Evolutionary conservation across 2,113 vertebrate species (phyloP).

Genomic region (Gymnorhina tibicen): DNA sequence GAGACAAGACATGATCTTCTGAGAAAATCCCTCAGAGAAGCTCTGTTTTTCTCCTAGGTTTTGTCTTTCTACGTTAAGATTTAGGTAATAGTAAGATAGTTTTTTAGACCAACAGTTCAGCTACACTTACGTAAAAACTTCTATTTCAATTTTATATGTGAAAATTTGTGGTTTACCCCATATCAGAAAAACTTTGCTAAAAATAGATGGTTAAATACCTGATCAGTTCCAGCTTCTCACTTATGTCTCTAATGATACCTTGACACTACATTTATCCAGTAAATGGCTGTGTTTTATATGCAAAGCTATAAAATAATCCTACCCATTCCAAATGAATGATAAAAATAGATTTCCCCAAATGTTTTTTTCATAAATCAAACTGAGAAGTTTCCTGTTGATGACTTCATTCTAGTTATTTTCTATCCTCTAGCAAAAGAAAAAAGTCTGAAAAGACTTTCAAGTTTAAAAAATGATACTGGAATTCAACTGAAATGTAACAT

Average conservation of each 20-base stretch:
- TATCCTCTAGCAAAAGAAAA: background rate
- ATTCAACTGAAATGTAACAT: background rate
- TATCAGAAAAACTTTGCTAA: background rate
- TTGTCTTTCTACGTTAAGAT: background rate
- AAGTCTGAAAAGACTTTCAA: background rate
- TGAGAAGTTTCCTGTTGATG: background rate
- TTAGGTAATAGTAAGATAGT: background rate
- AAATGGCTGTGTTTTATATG: background rate
- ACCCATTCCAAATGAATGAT: background rate
- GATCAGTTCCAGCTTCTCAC: background rate
- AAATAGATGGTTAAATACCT: background rate
- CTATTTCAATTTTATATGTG: background rate
- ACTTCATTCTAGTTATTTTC: background rate
- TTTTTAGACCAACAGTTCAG: background rate
- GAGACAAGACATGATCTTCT: background rate
- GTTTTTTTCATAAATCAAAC: background rate
- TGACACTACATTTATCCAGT: background rate
- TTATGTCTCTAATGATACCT: background rate
- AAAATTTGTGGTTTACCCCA: background rate
- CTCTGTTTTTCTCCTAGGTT: background rate
- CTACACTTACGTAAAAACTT: background rate
- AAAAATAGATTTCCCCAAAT: background rate
- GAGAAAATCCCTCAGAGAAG: background rate
- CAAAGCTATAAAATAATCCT: background rate
- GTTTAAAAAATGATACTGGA: background rate